Evolutionary conservation across 2,888 invertebrate genomes (phyloP).

Genomic region (Cantharis rustica): DNA sequence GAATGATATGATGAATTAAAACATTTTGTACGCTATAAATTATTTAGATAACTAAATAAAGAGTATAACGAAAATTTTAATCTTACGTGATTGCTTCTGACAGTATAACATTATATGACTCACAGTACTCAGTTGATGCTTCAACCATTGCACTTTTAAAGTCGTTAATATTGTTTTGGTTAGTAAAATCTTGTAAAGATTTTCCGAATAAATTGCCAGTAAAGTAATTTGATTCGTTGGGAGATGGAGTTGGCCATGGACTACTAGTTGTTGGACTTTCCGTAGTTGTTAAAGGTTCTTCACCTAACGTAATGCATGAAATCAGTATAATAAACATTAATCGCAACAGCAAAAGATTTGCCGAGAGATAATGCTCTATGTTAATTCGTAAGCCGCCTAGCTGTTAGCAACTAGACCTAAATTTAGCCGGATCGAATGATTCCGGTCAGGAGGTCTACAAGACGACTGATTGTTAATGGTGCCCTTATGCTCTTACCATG

Average conservation of each 20-base stretch:
- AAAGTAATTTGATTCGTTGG: constrained; percentile 16
- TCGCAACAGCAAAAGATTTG: too few species aligned
- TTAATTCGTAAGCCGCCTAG: too few species aligned
- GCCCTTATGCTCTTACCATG: background rate
- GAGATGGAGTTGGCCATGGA: constrained; percentile 30
- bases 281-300: constrained; percentile 20
- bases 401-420: too few species aligned
- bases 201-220: constrained; percentile 19
- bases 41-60: background rate
- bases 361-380: too few species aligned
- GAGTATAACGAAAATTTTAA: background rate
- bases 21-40: constrained; percentile 27
- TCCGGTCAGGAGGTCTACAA: constrained; percentile 11
- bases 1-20: constrained; percentile 16
- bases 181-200: constrained; percentile 5
- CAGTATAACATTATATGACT: constrained; percentile 11
- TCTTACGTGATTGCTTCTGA: constrained; percentile 28
- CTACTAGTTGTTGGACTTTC: constrained; percentile 17
- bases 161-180: background rate
- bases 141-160: constrained; percentile 23
- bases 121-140: constrained; percentile 32
- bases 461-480: background rate
- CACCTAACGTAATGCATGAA: constrained; percentile 6
- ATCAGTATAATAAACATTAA: background rate
- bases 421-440: too few species aligned